Percentiles rank a stretch among this genome's conserved stretches.
These are phyloP conservation scores for Spodoptera litura DNA, from an alignment of 1,140 invertebrate genomes.

Conservation along the genomic window DNA sequence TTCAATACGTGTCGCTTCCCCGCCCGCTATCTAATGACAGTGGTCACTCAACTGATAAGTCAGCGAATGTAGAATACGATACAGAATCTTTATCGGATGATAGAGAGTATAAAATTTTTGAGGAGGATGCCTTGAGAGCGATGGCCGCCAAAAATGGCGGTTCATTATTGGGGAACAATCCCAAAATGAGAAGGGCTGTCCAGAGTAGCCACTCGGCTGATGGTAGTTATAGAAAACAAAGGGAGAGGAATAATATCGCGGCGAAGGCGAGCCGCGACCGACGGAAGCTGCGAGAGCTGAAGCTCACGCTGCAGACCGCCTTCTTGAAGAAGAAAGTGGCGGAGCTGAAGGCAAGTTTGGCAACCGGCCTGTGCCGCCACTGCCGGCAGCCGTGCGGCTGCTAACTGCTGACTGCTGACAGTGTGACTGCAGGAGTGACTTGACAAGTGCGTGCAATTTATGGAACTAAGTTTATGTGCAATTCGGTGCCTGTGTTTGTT, in stretches of 20 bases:
- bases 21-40: constrained; percentile 6
- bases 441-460: too few relatives aligned
- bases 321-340: background rate
- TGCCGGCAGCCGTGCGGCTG: background rate
- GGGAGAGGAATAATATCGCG: background rate
- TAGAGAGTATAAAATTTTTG: constrained; percentile 48
- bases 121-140: background rate
- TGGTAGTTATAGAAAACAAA: background rate
- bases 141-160: background rate
- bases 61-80: constrained; percentile 27
- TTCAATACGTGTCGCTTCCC: too few relatives aligned
- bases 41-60: background rate
- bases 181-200: constrained; percentile 63
- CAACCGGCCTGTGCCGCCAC: background rate
- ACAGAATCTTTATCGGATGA: constrained; percentile 44
- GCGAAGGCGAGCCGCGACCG: background rate
- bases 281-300: background rate
- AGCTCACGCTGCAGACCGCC: background rate
- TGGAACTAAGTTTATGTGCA: too few relatives aligned
- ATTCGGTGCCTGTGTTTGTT: too few relatives aligned
- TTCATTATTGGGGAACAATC: background rate
- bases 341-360: background rate
- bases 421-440: too few relatives aligned
- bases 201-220: background rate
- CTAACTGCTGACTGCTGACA: too few relatives aligned